Percentiles rank a stretch among this genome's conserved stretches.
Evolutionary conservation across 2,888 invertebrate genomes (phyloP).

Genomic region (Pheosia gnoma): DNA sequence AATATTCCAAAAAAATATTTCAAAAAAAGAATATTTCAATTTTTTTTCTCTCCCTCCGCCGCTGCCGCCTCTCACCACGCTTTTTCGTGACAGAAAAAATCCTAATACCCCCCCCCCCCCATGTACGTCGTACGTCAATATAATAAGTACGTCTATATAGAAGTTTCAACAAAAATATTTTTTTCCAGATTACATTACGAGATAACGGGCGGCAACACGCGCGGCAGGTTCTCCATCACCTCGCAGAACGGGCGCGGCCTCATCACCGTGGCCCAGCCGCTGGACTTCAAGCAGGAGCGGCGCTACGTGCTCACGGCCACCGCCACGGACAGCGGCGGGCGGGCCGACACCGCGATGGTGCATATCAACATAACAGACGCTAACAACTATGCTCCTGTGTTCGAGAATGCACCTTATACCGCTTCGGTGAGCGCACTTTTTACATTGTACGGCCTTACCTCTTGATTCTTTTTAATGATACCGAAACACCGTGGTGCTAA

Average conservation of each 20-base stretch:
- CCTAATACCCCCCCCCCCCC: too few species aligned
- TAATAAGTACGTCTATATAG: too few species aligned
- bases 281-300: slow-evolving; percentile 96
- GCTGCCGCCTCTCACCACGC: too few species aligned
- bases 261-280: slow-evolving; percentile 93
- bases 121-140: too few species aligned
- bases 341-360: slow-evolving; percentile 94
- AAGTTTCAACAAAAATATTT: not conserved
- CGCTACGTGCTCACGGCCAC: slow-evolving; percentile 93
- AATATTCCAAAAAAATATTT: too few species aligned
- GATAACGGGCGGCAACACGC: slow-evolving; percentile 92
- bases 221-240: slow-evolving; percentile 94
- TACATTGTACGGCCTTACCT: too few species aligned
- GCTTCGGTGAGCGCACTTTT: slow-evolving; percentile 84
- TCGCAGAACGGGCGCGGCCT: slow-evolving; percentile 94
- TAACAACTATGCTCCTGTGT: slow-evolving; percentile 96
- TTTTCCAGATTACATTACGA: slow-evolving; percentile 89
- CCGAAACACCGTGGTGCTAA: too few species aligned
- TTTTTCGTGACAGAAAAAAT: too few species aligned
- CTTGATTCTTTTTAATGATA: too few species aligned
- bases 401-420: slow-evolving; percentile 96
- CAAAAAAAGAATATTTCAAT: too few species aligned
- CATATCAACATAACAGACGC: slow-evolving; percentile 97
- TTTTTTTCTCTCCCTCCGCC: too few species aligned
- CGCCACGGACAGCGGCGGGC: slow-evolving; percentile 95